Percentiles rank a stretch among this genome's conserved stretches.
These are phyloP conservation scores for Notospermus geniculatus DNA, from an alignment of 1,140 invertebrate species.

Conservation along the genomic window DNA sequence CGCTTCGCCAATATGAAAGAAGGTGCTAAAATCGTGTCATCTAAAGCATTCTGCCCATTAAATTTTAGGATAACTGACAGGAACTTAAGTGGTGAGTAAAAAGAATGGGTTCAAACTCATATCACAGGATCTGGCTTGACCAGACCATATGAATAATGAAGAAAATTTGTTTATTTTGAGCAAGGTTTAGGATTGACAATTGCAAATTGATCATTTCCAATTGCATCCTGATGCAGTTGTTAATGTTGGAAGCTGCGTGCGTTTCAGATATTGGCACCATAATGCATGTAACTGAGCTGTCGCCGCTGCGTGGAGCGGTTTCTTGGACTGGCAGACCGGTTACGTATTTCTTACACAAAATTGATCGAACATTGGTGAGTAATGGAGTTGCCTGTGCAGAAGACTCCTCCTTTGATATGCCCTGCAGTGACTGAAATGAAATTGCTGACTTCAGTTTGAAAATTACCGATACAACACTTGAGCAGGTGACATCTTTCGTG, in stretches of 20 bases:
- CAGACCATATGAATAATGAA: too few species aligned
- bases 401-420: too few species aligned
- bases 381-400: slow-evolving; percentile 8
- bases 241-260: slow-evolving; percentile 3
- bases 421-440: too few species aligned
- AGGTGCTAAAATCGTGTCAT: slow-evolving; percentile 91
- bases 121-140: too few species aligned
- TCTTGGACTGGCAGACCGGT: slow-evolving; percentile 98
- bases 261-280: slow-evolving; percentile 92
- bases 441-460: too few species aligned
- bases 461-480: too few species aligned
- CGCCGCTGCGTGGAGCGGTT: slow-evolving; percentile 89
- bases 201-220: too few species aligned
- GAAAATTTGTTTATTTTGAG: too few species aligned
- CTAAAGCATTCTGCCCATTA: slow-evolving; percentile 95
- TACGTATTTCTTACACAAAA: slow-evolving; percentile 94
- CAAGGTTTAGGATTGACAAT: too few species aligned
- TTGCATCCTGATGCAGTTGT: too few species aligned
- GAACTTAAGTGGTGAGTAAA: slow-evolving; percentile 68
- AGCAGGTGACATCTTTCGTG: too few species aligned
- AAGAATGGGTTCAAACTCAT: too few species aligned
- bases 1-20: slow-evolving; percentile 94
- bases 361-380: slow-evolving; percentile 81
- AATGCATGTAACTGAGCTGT: slow-evolving; percentile 96
- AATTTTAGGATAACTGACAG: slow-evolving; percentile 97